phyloP scores from a whole-genome alignment of 1,140 invertebrate genomes.

The Musca vetustissima region DNA sequence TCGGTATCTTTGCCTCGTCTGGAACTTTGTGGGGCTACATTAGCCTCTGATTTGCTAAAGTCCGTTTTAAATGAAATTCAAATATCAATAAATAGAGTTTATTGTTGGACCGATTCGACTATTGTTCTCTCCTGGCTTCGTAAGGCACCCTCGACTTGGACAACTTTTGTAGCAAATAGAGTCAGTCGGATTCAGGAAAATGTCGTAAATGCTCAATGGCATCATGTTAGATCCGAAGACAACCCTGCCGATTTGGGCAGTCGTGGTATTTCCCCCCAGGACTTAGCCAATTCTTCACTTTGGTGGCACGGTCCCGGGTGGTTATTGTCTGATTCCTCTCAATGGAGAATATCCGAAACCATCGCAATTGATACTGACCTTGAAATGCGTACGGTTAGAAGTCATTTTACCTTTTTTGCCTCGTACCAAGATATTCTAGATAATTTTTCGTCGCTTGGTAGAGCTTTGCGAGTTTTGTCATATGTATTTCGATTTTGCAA shows the following conservation, averaged over 20 bases:
- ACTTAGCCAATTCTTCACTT: constrained; percentile 33
- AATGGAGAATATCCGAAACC: not conserved
- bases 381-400: not conserved
- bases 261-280: constrained; percentile 42
- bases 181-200: not conserved
- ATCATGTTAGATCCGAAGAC: not conserved
- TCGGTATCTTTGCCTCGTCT: too few relatives aligned
- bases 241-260: not conserved
- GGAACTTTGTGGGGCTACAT: not conserved
- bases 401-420: not conserved
- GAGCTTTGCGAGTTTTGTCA: not conserved
- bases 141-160: constrained; percentile 40
- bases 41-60: not conserved
- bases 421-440: not conserved
- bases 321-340: not conserved
- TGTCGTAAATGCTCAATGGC: not conserved
- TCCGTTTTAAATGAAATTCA: not conserved
- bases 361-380: not conserved
- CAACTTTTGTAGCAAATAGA: constrained; percentile 26
- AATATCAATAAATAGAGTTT: not conserved
- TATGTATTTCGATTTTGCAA: not conserved
- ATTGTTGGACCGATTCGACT: constrained; percentile 55
- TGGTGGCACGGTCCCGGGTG: constrained; percentile 48
- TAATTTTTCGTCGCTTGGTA: not conserved
- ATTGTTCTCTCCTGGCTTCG: constrained; percentile 50